Percentiles rank a stretch among this genome's conserved stretches.
Evolutionary conservation across 2,113 vertebrate species (phyloP).

Genomic region (Apistogramma diplotaenia): DNA sequence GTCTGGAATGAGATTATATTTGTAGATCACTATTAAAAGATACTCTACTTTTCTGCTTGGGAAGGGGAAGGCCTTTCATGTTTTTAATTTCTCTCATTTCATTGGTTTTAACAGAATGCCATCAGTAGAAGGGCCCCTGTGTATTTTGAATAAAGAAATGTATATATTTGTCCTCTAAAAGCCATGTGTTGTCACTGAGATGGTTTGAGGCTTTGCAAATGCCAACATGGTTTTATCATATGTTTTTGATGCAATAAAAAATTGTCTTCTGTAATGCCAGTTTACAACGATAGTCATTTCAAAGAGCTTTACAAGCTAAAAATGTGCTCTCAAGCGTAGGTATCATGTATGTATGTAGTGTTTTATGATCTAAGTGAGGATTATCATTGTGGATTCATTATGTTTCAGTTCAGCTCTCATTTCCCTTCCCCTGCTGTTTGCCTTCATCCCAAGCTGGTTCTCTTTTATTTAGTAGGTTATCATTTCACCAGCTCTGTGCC

Average conservation of each 20-base stretch:
- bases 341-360: background rate
- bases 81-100: background rate
- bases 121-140: background rate
- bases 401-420: background rate
- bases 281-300: background rate
- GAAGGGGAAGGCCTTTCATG: background rate
- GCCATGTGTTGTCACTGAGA: background rate
- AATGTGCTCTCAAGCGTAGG: background rate
- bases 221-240: background rate
- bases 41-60: background rate
- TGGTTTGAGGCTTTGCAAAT: background rate
- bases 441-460: background rate
- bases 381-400: background rate
- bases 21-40: background rate
- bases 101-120: background rate
- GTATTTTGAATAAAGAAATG: constrained; percentile 49
- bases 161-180: background rate
- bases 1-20: background rate
- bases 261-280: background rate
- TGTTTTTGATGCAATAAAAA: background rate
- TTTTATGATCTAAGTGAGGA: background rate
- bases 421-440: no score
- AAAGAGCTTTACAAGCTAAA: background rate
- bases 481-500: background rate
- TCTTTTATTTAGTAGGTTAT: background rate